Evolutionary conservation across 2,888 invertebrate species (phyloP), one percentile per base, ranked within the genome.

Genomic region (Eumerus sabulonum): DNA sequence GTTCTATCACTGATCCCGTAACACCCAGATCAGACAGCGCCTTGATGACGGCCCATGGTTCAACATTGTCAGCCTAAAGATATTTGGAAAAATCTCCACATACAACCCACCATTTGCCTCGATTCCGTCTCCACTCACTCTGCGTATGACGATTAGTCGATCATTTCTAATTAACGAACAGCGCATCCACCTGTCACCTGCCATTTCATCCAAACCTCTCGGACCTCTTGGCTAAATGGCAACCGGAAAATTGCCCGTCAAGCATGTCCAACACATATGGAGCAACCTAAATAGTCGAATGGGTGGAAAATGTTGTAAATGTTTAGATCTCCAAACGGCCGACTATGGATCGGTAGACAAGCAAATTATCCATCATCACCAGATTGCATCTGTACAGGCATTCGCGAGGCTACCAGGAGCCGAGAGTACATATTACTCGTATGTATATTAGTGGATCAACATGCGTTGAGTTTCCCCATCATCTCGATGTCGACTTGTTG

Each of bases 381-480:
- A 12, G 7, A 47, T 2, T 11, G 17, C 12, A 44, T 27, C 27
- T 27, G 2, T 27, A 27, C 7, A 7, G 27, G 27, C 27, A 27
- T 27, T 7, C 7, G 27, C 27, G 27, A 27, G 7, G 27, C 27
- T 27, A 27, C 27, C 27, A 27, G 27, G 27, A 27, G 27, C 7
- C 27, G 27, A 27, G 27, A 2, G 7, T n/a, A n/a, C n/a, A n/a
- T n/a, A n/a, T n/a, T n/a, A n/a, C n/a, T 40, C 40, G 9, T n/a
- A 40, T 40, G 40, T n/a, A 7, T 27, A 27, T 4, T 27, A 27
- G 18, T 19, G 27, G 3, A 27, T 27, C 27, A 27, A 27, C 27
- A 27, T 27, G 54, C 19, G 67, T 27, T 59, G 59, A 73, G 53
- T 48, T 70, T 64, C 64, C 44, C 64, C 68, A 54, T 70, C 76